phyloP scores from a whole-genome alignment of 2,113 vertebrate species.

The Trematomus loennbergii region DNA sequence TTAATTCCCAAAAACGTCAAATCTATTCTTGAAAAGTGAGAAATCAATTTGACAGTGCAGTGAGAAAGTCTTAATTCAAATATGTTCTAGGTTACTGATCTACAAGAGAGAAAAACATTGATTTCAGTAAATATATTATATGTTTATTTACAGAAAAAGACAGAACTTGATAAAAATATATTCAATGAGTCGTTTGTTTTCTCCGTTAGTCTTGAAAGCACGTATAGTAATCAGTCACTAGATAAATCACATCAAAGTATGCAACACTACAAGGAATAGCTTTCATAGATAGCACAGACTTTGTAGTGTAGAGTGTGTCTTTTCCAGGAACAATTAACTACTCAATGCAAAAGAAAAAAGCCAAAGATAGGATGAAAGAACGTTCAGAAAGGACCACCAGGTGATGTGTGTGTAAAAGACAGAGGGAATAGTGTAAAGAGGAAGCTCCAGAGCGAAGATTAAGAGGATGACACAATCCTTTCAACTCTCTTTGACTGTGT shows the following conservation, averaged over 20 bases:
- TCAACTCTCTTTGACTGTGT: slow-evolving; percentile 47
- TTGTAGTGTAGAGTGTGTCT: too few relatives aligned
- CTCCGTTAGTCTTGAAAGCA: too few relatives aligned
- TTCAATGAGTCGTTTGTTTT: too few relatives aligned
- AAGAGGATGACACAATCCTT: slow-evolving; percentile 28
- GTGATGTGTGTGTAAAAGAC: slow-evolving; percentile 17
- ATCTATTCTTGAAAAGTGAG: background rate
- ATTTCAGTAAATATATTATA: too few relatives aligned
- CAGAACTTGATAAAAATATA: too few relatives aligned
- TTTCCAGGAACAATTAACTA: background rate
- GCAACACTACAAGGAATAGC: too few relatives aligned
- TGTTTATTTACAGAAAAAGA: too few relatives aligned
- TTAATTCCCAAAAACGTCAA: background rate
- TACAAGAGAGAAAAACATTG: too few relatives aligned
- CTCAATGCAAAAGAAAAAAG: background rate
- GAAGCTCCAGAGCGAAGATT: slow-evolving; percentile 1
- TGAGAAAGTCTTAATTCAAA: background rate
- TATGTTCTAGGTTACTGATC: too few relatives aligned
- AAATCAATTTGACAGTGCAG: background rate
- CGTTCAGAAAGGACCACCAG: background rate
- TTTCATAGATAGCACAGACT: too few relatives aligned
- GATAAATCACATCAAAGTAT: too few relatives aligned
- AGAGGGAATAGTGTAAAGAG: slow-evolving; percentile 19
- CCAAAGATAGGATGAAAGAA: slow-evolving; percentile 14
- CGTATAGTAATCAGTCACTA: too few relatives aligned